Conservation (phyloP, 53 echinoderm and acorn worm genomes). For the Zoroaster sp. region DNA sequence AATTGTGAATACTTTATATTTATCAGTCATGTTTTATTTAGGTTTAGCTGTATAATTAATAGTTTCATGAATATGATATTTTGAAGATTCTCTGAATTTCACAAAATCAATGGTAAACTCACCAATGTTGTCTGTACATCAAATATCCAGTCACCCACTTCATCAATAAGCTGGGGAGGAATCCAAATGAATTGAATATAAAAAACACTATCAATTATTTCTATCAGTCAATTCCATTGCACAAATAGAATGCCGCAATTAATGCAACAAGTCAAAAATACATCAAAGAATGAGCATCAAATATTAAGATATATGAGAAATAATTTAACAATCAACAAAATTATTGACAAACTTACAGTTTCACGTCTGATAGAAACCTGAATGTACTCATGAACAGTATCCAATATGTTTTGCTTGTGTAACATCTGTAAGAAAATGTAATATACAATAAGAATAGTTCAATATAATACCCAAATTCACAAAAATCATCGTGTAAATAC, state of each 20-base stretch:
- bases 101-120: conserved; percentile 1
- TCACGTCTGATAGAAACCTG: conserved; percentile 79
- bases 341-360: conserved; percentile 57
- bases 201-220: too few species aligned
- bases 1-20: too few species aligned
- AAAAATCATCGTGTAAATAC: too few species aligned
- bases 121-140: conserved; percentile 89
- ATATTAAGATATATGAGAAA: neutral
- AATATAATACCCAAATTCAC: too few species aligned
- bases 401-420: conserved; percentile 84
- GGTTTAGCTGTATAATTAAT: too few species aligned
- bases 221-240: too few species aligned
- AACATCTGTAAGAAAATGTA: conserved; percentile 87
- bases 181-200: neutral
- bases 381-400: conserved; percentile 85
- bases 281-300: too few species aligned
- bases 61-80: too few species aligned
- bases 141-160: conserved; percentile 89
- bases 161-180: conserved; percentile 76
- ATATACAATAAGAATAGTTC: too few species aligned
- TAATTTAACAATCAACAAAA: neutral
- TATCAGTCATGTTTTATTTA: too few species aligned
- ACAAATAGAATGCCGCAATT: too few species aligned
- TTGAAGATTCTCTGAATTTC: neutral
- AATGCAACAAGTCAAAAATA: too few species aligned